Evolutionary conservation across 2,888 invertebrate genomes (phyloP).

Genomic region (Fabriciana adippe): DNA sequence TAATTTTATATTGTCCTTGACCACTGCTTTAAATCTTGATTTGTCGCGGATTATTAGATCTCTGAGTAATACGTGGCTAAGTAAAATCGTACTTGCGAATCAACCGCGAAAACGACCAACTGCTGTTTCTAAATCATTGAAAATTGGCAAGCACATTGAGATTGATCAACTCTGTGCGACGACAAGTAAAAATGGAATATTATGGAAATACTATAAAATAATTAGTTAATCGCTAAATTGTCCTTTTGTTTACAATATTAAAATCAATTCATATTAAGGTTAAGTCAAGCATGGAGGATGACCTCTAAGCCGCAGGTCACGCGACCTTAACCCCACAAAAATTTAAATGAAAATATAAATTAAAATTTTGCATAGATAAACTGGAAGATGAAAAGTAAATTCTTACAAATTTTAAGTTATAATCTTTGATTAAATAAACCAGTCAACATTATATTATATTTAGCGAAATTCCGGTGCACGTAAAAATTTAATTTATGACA

Average conservation of each 20-base stretch:
- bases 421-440: too few relatives aligned
- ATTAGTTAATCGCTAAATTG: too few relatives aligned
- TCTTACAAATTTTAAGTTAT: too few relatives aligned
- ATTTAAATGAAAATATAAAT: not conserved
- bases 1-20: constrained; percentile 43
- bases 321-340: constrained; percentile 25
- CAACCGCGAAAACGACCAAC: not conserved
- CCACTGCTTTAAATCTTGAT: constrained; percentile 27
- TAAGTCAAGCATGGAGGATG: not conserved
- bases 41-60: constrained; percentile 32
- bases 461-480: not conserved
- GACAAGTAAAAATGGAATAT: too few relatives aligned
- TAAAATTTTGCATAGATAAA: too few relatives aligned
- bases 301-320: constrained; percentile 11
- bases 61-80: not conserved
- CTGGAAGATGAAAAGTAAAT: too few relatives aligned
- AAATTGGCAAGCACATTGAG: not conserved
- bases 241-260: too few relatives aligned
- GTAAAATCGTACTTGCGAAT: not conserved
- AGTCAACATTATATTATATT: not conserved
- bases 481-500: not conserved
- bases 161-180: too few relatives aligned
- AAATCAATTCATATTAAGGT: too few relatives aligned
- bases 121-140: not conserved
- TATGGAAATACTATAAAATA: too few relatives aligned